These are phyloP conservation scores for Drosophila recens DNA, from an alignment of 2,888 invertebrate species.

Conservation along the genomic window DNA sequence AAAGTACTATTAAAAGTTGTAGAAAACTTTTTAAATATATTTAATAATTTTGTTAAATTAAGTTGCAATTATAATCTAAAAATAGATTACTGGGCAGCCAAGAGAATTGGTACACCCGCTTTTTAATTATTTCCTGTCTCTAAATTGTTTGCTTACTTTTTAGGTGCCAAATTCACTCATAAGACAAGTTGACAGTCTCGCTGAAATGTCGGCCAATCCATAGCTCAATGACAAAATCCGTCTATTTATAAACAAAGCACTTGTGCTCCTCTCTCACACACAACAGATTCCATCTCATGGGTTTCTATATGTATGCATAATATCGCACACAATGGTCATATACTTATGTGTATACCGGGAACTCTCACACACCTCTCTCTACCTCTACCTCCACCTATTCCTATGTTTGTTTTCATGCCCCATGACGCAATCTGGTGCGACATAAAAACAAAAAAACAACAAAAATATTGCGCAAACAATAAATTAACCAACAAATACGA, in stretches of 20 bases:
- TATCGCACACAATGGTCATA: conserved; percentile 10
- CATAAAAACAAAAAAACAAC: conserved; percentile 16
- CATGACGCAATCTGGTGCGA: conserved; percentile 64
- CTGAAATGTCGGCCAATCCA: conserved; percentile 48
- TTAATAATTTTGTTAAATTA: no score
- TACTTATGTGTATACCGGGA: conserved; percentile 19
- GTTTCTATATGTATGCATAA: not conserved
- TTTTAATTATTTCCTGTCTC: conserved; percentile 18
- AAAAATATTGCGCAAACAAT: conserved; percentile 68
- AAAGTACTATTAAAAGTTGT: not conserved
- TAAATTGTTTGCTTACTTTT: conserved; percentile 2
- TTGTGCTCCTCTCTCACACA: conserved; percentile 32
- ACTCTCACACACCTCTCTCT: conserved; percentile 42
- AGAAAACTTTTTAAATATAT: not conserved
- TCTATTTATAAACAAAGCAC: conserved; percentile 67
- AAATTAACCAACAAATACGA: conserved; percentile 68
- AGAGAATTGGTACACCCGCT: not conserved
- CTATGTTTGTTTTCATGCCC: conserved; percentile 43
- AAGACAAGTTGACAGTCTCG: conserved; percentile 27
- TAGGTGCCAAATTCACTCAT: conserved; percentile 30
- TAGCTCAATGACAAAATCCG: conserved; percentile 56
- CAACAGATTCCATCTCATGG: conserved; percentile 12
- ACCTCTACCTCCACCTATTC: conserved; percentile 29
- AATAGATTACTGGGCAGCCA: not conserved
- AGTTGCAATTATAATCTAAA: no score